These are phyloP conservation scores for Sebastes schlegelii DNA, from an alignment of 2,113 vertebrate species.

Conservation along the genomic window DNA sequence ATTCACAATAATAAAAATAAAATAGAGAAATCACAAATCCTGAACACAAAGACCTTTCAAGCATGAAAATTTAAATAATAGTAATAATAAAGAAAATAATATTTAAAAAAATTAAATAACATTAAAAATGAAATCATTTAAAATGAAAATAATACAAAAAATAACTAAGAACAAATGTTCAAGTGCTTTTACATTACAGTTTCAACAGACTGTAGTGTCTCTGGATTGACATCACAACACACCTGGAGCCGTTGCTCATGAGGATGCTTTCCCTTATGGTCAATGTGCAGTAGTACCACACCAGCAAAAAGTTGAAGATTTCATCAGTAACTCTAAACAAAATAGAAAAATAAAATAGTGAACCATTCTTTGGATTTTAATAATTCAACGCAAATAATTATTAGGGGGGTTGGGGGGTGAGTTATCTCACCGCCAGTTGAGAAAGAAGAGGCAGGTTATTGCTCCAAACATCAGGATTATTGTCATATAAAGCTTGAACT, in stretches of 20 bases:
- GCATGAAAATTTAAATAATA: no score
- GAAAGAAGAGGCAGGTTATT: conserved; percentile 92
- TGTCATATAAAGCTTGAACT: conserved; percentile 98
- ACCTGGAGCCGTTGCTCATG: conserved; percentile 98
- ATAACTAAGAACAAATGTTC: background rate
- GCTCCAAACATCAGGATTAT: conserved; percentile 96
- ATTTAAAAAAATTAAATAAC: no score
- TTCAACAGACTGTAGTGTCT: background rate
- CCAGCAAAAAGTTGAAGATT: conserved; percentile 97
- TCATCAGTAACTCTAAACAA: conserved; percentile 93
- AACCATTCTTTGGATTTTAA: background rate
- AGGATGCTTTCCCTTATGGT: conserved; percentile 97
- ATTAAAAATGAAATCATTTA: background rate
- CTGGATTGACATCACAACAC: conserved; percentile 1
- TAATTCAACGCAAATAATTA: background rate
- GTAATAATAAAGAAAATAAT: no score
- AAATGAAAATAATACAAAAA: background rate
- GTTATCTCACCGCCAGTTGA: conserved; percentile 90
- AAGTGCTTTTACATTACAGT: background rate
- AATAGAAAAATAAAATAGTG: background rate
- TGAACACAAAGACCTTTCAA: no score
- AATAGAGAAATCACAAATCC: background rate
- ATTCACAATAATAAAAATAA: background rate
- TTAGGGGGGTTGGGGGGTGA: fast-evolving
- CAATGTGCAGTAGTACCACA: conserved; percentile 98